Evolutionary conservation across 2,888 invertebrate species (phyloP).

Genomic region (Drosophila mimetica): DNA sequence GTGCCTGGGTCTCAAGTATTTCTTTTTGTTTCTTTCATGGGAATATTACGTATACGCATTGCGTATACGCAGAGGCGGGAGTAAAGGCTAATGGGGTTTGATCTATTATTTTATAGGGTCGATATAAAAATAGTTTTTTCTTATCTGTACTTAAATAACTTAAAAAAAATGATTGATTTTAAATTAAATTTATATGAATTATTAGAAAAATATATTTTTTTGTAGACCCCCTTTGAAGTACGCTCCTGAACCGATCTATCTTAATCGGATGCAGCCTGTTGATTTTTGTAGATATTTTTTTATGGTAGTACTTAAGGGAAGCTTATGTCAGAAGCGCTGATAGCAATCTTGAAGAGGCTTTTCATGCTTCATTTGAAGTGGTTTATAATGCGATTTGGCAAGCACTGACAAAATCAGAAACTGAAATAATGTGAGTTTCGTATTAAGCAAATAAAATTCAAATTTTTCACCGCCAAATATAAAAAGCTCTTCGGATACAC

Average conservation of each 20-base stretch:
- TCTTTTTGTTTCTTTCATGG: conserved; percentile 23
- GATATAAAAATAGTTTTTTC: not conserved
- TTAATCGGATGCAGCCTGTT: conserved; percentile 46
- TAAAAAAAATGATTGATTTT: not conserved
- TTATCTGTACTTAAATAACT: not conserved
- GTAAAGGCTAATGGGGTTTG: not conserved
- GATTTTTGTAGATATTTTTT: conserved; percentile 43
- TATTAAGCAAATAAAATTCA: too few species aligned
- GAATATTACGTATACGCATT: conserved; percentile 65
- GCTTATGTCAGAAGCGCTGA: conserved; percentile 45
- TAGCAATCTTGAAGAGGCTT: conserved; percentile 55
- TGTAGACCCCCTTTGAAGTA: too few species aligned
- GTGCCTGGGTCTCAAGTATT: conserved; percentile 60
- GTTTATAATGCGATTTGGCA: conserved; percentile 44
- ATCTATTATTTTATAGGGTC: too few species aligned
- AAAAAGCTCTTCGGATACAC: conserved; percentile 38
- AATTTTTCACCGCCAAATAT: conserved; percentile 42
- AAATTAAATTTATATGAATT: not conserved
- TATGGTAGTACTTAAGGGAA: conserved; percentile 37
- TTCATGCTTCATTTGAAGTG: conserved; percentile 47
- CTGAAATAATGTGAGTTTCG: conserved; percentile 1
- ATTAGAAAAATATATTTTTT: not conserved
- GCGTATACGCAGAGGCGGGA: conserved; percentile 47
- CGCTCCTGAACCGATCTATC: conserved; percentile 19
- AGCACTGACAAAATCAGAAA: conserved; percentile 24